phyloP scores from a whole-genome alignment of 2,888 invertebrate species.

The Emmelina monodactyla region DNA sequence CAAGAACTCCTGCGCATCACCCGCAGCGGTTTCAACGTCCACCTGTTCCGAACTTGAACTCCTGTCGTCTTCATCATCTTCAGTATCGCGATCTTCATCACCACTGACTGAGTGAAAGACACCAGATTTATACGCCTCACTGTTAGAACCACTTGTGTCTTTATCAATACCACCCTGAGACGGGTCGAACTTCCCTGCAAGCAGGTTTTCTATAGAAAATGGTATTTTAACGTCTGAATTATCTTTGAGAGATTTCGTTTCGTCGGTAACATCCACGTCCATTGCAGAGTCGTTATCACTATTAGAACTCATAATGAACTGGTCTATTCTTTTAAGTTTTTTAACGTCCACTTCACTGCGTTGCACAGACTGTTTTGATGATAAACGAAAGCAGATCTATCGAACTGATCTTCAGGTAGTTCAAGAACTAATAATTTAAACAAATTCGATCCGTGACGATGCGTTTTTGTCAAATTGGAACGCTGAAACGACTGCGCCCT shows the following conservation, averaged over 20 bases:
- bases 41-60: constrained; percentile 42
- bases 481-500: constrained; percentile 40
- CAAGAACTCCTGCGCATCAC: constrained; percentile 36
- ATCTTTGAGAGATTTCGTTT: constrained; percentile 20
- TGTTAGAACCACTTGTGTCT: constrained; percentile 9
- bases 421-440: constrained; percentile 33
- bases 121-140: no score
- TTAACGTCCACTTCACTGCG: neutral
- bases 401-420: constrained; percentile 13
- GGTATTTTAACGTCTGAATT: constrained; percentile 38
- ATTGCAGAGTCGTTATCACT: constrained; percentile 20
- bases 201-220: constrained; percentile 50
- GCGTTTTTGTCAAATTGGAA: constrained; percentile 60
- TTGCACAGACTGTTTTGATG: neutral
- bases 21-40: constrained; percentile 42
- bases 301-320: constrained; percentile 12
- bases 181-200: constrained; percentile 41
- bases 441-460: constrained; percentile 48
- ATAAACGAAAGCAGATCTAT: constrained; percentile 1
- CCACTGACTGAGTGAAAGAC: constrained; percentile 12
- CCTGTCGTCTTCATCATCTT: constrained; percentile 34
- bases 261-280: constrained; percentile 26
- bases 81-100: constrained; percentile 25
- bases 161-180: constrained; percentile 7
- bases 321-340: constrained; percentile 7